These are phyloP conservation scores for Cosmopolites sordidus DNA, from an alignment of 2,888 invertebrate genomes.

Conservation along the genomic window DNA sequence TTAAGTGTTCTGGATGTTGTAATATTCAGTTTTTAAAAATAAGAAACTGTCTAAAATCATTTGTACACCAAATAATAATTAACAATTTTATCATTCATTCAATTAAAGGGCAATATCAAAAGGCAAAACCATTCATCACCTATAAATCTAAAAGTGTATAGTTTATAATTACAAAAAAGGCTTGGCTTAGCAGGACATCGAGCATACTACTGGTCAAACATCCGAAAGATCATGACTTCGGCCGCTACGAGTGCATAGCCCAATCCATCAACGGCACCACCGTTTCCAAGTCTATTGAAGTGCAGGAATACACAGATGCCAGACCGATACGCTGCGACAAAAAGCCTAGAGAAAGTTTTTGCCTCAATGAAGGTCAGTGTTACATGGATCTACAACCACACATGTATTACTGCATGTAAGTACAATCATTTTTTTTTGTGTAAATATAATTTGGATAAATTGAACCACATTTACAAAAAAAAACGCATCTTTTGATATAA, in stretches of 20 bases:
- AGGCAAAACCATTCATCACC: no score
- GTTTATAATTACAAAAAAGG: slow-evolving; percentile 28
- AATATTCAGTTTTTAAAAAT: no score
- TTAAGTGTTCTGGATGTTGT: no score
- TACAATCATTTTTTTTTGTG: slow-evolving; percentile 37
- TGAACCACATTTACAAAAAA: no score
- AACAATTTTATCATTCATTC: no score
- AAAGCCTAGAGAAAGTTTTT: slow-evolving; percentile 51
- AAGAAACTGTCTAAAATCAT: no score
- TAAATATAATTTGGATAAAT: no score
- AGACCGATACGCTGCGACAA: background rate
- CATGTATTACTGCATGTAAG: slow-evolving; percentile 86
- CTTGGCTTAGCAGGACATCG: slow-evolving; percentile 53
- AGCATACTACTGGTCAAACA: slow-evolving; percentile 77
- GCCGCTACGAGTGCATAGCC: slow-evolving; percentile 78
- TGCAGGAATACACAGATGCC: background rate
- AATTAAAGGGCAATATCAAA: no score
- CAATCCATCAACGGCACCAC: slow-evolving; percentile 60
- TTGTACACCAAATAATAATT: no score
- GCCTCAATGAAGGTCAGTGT: slow-evolving; percentile 85
- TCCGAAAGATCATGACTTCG: slow-evolving; percentile 66
- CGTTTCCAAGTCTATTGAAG: slow-evolving; percentile 9
- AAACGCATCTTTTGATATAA: no score
- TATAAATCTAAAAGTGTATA: slow-evolving; percentile 13
- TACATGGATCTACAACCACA: slow-evolving; percentile 72